Percentiles rank a stretch among this genome's conserved stretches.
phyloP scores from a whole-genome alignment of 1,140 invertebrate species.

The Anastrepha obliqua region DNA sequence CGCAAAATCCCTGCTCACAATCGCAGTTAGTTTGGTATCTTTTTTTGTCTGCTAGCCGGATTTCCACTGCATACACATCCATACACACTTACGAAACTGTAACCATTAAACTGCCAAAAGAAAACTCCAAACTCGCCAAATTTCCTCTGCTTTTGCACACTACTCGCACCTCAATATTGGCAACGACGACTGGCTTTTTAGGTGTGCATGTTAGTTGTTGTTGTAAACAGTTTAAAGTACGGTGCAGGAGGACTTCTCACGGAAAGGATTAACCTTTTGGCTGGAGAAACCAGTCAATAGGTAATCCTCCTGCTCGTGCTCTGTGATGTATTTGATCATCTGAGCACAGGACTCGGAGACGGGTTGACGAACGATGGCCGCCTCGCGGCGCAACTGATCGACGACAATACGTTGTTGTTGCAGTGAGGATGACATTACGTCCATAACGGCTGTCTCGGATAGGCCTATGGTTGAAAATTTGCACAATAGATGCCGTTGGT shows the following conservation, averaged over 20 bases:
- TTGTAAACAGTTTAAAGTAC: constrained; percentile 80
- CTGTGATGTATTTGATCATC: constrained; percentile 93
- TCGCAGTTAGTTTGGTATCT: not conserved
- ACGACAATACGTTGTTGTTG: constrained; percentile 94
- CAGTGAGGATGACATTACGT: constrained; percentile 92
- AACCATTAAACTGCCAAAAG: not conserved
- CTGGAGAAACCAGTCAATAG: constrained; percentile 96
- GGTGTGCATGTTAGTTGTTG: not conserved
- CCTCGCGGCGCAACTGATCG: constrained; percentile 94
- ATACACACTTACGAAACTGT: not conserved
- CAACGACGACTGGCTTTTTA: not conserved
- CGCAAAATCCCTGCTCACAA: not conserved
- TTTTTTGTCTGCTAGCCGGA: not conserved
- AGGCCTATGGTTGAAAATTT: constrained; percentile 81
- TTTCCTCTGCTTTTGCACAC: not conserved
- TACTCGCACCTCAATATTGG: not conserved
- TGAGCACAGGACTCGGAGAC: constrained; percentile 93
- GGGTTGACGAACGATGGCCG: constrained; percentile 89
- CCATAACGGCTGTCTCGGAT: constrained; percentile 89
- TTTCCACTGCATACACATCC: not conserved
- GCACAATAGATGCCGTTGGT: constrained; percentile 51
- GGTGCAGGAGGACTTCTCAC: constrained; percentile 94
- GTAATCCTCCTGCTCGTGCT: constrained; percentile 95
- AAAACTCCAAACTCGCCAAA: not conserved
- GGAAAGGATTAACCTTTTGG: constrained; percentile 97